phyloP scores from a whole-genome alignment of 2,113 vertebrate genomes.

The Seriola quinqueradiata region DNA sequence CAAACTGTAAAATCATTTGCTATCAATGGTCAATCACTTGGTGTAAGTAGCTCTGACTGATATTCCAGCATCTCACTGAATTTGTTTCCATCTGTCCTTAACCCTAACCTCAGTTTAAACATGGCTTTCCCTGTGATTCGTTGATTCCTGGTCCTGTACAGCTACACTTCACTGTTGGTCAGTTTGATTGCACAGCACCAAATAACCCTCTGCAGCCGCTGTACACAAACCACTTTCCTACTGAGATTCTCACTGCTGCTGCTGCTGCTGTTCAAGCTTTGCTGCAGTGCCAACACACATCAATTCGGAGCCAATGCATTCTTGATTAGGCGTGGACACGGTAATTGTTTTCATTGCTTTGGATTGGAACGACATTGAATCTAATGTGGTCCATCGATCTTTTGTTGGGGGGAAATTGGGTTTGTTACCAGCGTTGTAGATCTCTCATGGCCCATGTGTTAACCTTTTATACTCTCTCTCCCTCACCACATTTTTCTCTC shows the following conservation, averaged over 20 bases:
- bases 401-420: conserved; percentile 71
- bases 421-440: conserved; percentile 69
- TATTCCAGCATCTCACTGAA: not conserved
- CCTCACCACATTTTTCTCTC: conserved; percentile 29
- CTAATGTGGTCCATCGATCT: conserved; percentile 78
- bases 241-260: conserved; percentile 2
- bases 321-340: conserved; percentile 66
- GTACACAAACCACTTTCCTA: conserved; percentile 37
- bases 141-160: too few relatives aligned
- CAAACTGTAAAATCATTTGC: too few relatives aligned
- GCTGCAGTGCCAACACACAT: conserved; percentile 57
- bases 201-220: conserved; percentile 25
- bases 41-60: not conserved
- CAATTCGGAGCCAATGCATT: conserved; percentile 62
- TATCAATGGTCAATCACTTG: not conserved
- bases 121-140: not conserved
- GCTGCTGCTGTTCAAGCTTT: conserved; percentile 26
- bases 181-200: conserved; percentile 9
- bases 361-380: conserved; percentile 71
- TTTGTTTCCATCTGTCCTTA: not conserved
- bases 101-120: not conserved
- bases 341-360: conserved; percentile 78
- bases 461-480: conserved; percentile 45
- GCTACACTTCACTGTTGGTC: not conserved
- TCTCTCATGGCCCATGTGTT: conserved; percentile 41